Conservation (phyloP, 2,797 vertebrate species). For the Argentina silus region DNA sequence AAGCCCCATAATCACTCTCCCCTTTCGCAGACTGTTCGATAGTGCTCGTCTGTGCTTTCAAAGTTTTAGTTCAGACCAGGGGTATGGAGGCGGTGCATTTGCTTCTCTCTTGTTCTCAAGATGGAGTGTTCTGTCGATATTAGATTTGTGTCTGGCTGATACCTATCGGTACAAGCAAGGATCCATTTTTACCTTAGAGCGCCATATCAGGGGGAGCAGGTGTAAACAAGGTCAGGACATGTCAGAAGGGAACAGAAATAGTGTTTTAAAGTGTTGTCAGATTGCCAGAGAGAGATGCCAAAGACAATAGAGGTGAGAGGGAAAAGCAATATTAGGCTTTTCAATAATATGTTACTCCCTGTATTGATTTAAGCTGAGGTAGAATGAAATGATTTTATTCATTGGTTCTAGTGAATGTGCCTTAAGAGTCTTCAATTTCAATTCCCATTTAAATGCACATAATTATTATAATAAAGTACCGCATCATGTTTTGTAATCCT, state of each 20-base stretch:
- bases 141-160: neutral
- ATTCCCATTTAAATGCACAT: too few species aligned
- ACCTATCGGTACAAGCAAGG: neutral
- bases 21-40: too few species aligned
- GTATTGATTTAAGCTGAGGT: neutral
- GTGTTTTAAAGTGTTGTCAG: too few species aligned
- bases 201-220: neutral
- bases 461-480: too few species aligned
- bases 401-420: too few species aligned
- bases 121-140: slow-evolving; percentile 2
- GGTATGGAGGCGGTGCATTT: neutral
- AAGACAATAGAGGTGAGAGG: neutral
- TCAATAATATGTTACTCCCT: neutral
- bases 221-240: slow-evolving; percentile 4
- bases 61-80: too few species aligned
- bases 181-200: neutral
- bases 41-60: too few species aligned
- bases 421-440: too few species aligned
- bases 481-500: too few species aligned
- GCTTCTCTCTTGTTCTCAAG: neutral
- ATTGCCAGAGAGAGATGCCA: neutral
- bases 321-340: neutral
- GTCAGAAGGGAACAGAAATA: neutral
- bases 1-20: too few species aligned
- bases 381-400: neutral